Conservation (phyloP, 2,888 invertebrate genomes). For the Drosophila setosimentum region DNA sequence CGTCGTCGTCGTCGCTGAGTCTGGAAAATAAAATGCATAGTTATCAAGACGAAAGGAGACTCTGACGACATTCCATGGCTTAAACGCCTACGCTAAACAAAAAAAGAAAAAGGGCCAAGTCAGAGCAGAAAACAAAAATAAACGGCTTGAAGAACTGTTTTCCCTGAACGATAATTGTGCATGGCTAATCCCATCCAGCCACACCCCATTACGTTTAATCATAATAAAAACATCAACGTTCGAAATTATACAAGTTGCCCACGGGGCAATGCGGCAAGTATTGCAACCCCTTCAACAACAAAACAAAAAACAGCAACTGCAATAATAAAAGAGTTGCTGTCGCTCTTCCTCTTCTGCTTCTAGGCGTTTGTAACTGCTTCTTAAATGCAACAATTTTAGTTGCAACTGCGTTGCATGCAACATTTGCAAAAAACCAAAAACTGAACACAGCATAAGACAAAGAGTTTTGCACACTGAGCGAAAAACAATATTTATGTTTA, state of each 20-base stretch:
- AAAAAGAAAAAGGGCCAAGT: neutral
- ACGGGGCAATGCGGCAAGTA: conserved; percentile 35
- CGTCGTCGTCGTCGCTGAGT: conserved; percentile 54
- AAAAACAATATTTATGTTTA: neutral
- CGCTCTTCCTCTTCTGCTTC: conserved; percentile 34
- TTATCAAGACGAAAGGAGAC: conserved; percentile 26
- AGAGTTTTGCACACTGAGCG: conserved; percentile 51
- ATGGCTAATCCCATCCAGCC: conserved; percentile 56
- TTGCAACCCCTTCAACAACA: conserved; percentile 21
- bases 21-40: conserved; percentile 52
- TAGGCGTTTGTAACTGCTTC: conserved; percentile 71
- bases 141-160: conserved; percentile 46
- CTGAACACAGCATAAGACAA: conserved; percentile 42
- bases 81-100: conserved; percentile 63
- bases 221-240: conserved; percentile 79
- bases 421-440: conserved; percentile 20
- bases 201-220: conserved; percentile 75
- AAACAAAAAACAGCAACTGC: conserved; percentile 11
- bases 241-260: conserved; percentile 70
- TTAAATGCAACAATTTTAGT: conserved; percentile 80
- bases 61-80: conserved; percentile 53
- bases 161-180: conserved; percentile 55
- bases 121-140: neutral
- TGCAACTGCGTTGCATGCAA: conserved; percentile 71
- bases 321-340: conserved; percentile 37